Evolutionary conservation across 2,888 invertebrate genomes (phyloP).

Genomic region (Drosophila meridionalis): DNA sequence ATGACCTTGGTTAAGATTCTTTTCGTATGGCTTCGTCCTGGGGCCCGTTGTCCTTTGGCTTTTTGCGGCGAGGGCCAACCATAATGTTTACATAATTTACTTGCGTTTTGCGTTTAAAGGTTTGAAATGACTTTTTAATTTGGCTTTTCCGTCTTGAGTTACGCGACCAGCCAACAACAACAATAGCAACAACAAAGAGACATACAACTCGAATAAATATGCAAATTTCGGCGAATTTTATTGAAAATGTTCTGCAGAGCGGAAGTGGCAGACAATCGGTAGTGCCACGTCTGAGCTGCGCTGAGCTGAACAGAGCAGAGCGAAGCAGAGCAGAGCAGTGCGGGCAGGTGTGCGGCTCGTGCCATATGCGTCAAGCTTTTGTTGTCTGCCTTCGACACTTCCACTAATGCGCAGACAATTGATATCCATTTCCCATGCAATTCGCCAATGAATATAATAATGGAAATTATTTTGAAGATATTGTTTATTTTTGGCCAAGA

Average conservation of each 20-base stretch:
- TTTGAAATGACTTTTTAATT: constrained; percentile 81
- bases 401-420: constrained; percentile 3
- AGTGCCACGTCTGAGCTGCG: background rate
- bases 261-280: constrained; percentile 40
- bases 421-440: constrained; percentile 23
- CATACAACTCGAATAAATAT: constrained; percentile 72
- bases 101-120: constrained; percentile 75
- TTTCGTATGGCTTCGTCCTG: constrained; percentile 22
- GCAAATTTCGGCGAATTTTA: constrained; percentile 70
- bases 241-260: constrained; percentile 65
- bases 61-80: constrained; percentile 52
- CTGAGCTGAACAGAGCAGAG: too few relatives aligned
- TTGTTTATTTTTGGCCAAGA: background rate
- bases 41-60: constrained; percentile 34
- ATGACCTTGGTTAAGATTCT: constrained; percentile 66
- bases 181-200: constrained; percentile 5
- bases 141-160: constrained; percentile 77
- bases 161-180: constrained; percentile 42
- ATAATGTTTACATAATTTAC: constrained; percentile 81
- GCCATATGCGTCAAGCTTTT: constrained; percentile 44
- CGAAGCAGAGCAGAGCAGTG: background rate
- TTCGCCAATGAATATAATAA: constrained; percentile 9
- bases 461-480: background rate
- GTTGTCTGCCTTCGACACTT: constrained; percentile 32
- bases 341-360: background rate